These are phyloP conservation scores for Troilus luridus DNA, from an alignment of 2,888 invertebrate genomes.

Conservation along the genomic window DNA sequence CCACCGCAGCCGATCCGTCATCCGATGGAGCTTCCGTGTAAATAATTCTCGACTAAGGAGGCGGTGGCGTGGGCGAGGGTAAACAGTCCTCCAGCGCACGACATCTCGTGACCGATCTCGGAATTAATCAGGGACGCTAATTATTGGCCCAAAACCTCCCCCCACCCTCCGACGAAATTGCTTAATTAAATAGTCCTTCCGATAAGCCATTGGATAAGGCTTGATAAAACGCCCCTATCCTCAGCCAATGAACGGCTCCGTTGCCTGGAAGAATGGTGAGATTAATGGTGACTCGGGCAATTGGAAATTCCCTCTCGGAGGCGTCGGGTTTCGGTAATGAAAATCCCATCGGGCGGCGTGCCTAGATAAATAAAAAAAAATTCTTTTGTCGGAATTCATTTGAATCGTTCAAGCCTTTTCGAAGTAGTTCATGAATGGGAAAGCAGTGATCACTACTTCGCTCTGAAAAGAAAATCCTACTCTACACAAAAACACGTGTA, in stretches of 20 bases:
- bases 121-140: slow-evolving; percentile 53
- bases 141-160: slow-evolving; percentile 28
- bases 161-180: too few species aligned
- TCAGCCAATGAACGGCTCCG: not conserved
- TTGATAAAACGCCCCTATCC: slow-evolving; percentile 3
- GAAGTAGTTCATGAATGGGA: not conserved
- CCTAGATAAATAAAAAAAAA: not conserved
- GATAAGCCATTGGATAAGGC: slow-evolving; percentile 32
- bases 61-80: not conserved
- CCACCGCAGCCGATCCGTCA: not conserved
- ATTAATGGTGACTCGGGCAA: slow-evolving; percentile 23
- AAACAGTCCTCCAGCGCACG: slow-evolving; percentile 54
- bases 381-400: not conserved
- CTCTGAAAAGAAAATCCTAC: not conserved
- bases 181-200: slow-evolving; percentile 52
- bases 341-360: not conserved
- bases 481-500: too few species aligned
- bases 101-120: slow-evolving; percentile 48
- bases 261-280: not conserved
- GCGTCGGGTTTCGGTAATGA: not conserved
- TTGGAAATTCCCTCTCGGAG: slow-evolving; percentile 8
- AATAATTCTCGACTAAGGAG: slow-evolving; percentile 48
- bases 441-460: not conserved
- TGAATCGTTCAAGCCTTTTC: not conserved
- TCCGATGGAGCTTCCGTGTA: slow-evolving; percentile 30